A percentile compares a stretch with the other conserved stretches of the same genome.
These are phyloP conservation scores for Colletes collaris DNA, from an alignment of 2,888 invertebrate genomes.

Conservation along the genomic window DNA sequence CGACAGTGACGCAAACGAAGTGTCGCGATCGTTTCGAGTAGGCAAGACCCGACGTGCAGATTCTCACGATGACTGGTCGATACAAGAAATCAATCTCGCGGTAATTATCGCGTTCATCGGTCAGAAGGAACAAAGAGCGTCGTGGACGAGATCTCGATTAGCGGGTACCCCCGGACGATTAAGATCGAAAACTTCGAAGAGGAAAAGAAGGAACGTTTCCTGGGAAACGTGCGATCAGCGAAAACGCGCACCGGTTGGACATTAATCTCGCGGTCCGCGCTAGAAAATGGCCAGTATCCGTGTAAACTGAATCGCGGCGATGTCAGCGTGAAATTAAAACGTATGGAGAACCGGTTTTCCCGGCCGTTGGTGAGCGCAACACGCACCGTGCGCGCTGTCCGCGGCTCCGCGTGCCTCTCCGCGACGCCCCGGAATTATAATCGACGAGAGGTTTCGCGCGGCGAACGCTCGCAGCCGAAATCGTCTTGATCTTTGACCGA, in stretches of 20 bases:
- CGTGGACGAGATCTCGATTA: constrained; percentile 4
- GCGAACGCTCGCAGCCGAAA: constrained; percentile 1
- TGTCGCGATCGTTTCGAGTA: background rate
- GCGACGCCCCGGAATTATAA: constrained; percentile 65
- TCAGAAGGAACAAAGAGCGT: background rate
- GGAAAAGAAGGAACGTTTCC: constrained; percentile 21
- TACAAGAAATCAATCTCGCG: background rate
- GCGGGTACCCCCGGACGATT: constrained; percentile 1
- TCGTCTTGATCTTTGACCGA: constrained; percentile 30
- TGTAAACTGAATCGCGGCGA: constrained; percentile 81
- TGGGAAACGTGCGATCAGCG: constrained; percentile 45
- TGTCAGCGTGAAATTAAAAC: constrained; percentile 82
- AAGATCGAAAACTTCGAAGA: constrained; percentile 18
- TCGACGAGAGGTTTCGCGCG: constrained; percentile 62
- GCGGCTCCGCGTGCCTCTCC: constrained; percentile 19
- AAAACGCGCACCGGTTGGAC: constrained; percentile 25
- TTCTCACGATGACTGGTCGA: background rate
- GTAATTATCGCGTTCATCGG: background rate
- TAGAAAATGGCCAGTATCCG: constrained; percentile 77
- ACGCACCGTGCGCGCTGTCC: constrained; percentile 1
- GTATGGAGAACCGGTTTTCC: constrained; percentile 80
- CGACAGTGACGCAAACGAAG: no score
- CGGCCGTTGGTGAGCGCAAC: constrained; percentile 49
- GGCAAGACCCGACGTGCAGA: background rate
- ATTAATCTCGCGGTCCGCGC: constrained; percentile 68